These are phyloP conservation scores for Gorsachius magnificus DNA, from an alignment of 2,797 vertebrate species.

Conservation along the genomic window DNA sequence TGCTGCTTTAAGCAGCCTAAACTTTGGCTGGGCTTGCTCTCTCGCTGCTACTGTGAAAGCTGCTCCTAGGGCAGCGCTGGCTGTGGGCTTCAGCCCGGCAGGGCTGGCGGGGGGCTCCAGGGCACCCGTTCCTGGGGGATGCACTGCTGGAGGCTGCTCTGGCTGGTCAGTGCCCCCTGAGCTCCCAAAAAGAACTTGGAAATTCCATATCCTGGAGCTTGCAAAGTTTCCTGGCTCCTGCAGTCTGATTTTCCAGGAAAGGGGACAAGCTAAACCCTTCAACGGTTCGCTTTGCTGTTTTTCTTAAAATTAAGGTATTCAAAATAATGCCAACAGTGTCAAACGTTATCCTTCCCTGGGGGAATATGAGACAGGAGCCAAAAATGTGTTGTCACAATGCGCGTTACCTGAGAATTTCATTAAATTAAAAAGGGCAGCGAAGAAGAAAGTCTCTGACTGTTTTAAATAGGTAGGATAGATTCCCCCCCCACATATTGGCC, in stretches of 20 bases:
- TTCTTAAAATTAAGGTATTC: neutral
- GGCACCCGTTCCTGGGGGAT: neutral
- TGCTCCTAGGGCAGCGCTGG: neutral
- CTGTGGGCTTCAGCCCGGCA: fast-evolving
- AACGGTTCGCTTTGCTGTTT: neutral
- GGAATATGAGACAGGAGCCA: neutral
- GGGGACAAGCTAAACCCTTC: conserved; percentile 21
- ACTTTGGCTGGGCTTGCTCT: neutral
- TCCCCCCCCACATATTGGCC: neutral
- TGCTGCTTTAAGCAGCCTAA: neutral
- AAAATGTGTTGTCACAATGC: neutral
- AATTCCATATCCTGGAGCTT: conserved; percentile 12
- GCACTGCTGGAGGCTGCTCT: neutral
- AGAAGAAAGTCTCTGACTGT: neutral
- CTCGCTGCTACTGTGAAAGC: neutral
- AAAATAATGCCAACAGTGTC: neutral
- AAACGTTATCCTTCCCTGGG: neutral
- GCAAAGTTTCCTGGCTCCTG: conserved; percentile 53
- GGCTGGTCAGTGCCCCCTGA: neutral
- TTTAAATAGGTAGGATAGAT: neutral
- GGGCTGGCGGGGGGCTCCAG: neutral
- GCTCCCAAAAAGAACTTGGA: neutral
- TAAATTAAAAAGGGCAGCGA: neutral
- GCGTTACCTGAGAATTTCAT: neutral
- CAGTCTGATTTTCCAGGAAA: conserved; percentile 51